Base-by-base conservation (phyloP, 2,797 vertebrate genomes). In the Xyrichtys novacula region DNA sequence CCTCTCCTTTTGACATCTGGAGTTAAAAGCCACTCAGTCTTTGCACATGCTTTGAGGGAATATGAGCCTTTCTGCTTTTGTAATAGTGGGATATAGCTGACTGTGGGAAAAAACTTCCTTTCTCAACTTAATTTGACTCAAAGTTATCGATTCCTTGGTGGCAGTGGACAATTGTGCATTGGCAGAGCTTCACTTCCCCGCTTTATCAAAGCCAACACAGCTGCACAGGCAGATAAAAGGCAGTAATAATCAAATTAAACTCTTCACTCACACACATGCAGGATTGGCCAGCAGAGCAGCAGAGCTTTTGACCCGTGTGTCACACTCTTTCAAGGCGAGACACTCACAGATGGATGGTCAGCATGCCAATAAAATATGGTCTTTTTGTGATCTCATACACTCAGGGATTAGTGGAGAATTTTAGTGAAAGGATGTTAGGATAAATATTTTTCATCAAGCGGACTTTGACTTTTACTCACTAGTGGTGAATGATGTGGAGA, bases 201-300 rank as follows among this genome's bases (percentile, higher is more conserved):
- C 77, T 82, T 81, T 85, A 83, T 85, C 83, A 86, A 72, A 87
- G 77, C 73, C 64, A 71, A 52, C 61, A 65, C 86, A 89, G 85
- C 84, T 89, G 87, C 69, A 80, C 64, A 61, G 42, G 65, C 59
- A 80, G 85, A 89, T 82, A 73, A 85, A 86, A 88, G 61, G 53
- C 74, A 87, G 66, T 66, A 74, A 74, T 78, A 88, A 87, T 83
- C 64, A 81, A 74, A 86, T 78, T 28, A 66, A 88, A 66, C 7
- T 71, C 31, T 46, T 67, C 43, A 7, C 60, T 65, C 28, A 63
- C 32, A 49, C 28, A 66, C 0, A 56, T 60, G 60, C 26, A 38
- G 28, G 59, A 52, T 48, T 71, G 49, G 59, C 73, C 46, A 34
- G 19, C 23, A 47, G 26, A 69, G 48, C 14, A 23, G 54, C 36